Conservation (phyloP, 2,113 vertebrate species). For the Psophia crepitans region DNA sequence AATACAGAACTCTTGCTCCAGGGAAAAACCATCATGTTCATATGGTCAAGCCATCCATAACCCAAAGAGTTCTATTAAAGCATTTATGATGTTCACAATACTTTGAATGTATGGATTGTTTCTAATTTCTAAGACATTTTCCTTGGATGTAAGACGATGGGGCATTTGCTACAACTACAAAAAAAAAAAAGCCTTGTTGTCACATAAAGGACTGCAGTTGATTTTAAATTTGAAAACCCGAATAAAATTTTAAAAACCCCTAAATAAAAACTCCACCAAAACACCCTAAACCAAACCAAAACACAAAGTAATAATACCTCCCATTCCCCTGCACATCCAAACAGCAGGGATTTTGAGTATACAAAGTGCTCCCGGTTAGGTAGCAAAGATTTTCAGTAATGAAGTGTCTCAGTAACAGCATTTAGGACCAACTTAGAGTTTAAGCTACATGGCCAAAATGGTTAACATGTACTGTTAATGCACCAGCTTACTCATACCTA, state of each 20-base stretch:
- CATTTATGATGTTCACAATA: background rate
- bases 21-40: background rate
- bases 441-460: background rate
- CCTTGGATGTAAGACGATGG: background rate
- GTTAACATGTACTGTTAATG: slow-evolving; percentile 38
- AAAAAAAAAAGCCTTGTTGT: background rate
- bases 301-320: background rate
- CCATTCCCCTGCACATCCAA: background rate
- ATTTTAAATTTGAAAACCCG: background rate
- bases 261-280: background rate
- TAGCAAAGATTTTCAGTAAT: background rate
- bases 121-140: background rate
- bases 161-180: background rate
- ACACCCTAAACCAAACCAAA: background rate
- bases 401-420: background rate
- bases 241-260: too few species aligned
- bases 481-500: slow-evolving; percentile 7
- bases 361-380: background rate
- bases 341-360: background rate
- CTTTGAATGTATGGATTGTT: background rate
- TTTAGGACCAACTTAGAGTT: background rate
- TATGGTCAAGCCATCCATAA: background rate
- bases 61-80: background rate
- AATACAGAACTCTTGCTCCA: background rate
- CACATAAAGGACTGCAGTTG: background rate